Evolutionary conservation across 2,113 vertebrate genomes (phyloP).

Genomic region (Sapayoa aenigma): DNA sequence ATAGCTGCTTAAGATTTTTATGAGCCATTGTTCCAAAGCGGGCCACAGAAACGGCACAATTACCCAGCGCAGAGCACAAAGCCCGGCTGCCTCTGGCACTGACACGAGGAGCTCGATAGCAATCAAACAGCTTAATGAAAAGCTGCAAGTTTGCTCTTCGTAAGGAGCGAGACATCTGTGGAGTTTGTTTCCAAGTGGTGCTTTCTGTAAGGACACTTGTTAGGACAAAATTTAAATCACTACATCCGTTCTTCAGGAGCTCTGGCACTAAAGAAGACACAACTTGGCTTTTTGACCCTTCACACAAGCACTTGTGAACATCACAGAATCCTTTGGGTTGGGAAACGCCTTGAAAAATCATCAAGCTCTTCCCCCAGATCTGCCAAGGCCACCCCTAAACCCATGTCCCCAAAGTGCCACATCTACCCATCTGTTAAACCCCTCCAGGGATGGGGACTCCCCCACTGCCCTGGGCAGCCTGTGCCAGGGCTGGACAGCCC

Average conservation of each 20-base stretch:
- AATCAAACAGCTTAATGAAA: conserved; percentile 56
- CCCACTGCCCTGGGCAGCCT: neutral
- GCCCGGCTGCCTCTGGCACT: conserved; percentile 39
- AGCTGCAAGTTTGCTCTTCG: conserved; percentile 41
- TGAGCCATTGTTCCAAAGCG: conserved; percentile 54
- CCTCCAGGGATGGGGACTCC: neutral
- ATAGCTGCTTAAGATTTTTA: conserved; percentile 67
- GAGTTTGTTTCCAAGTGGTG: conserved; percentile 45
- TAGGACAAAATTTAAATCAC: conserved; percentile 9
- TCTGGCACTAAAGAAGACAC: neutral
- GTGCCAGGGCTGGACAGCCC: neutral
- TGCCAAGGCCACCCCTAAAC: neutral
- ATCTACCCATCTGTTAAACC: neutral
- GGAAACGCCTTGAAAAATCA: neutral
- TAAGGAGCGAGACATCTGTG: conserved; percentile 36
- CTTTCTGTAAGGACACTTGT: conserved; percentile 46
- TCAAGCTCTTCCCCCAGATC: neutral
- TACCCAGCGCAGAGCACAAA: conserved; percentile 26
- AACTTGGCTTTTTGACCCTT: neutral
- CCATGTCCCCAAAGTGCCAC: neutral
- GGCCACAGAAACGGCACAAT: conserved; percentile 50
- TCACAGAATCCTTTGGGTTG: neutral
- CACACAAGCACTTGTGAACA: neutral
- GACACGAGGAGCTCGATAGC: conserved; percentile 34
- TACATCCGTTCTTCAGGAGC: neutral